Evolutionary conservation across 2,888 invertebrate genomes (phyloP), one percentile per base, ranked within the genome.

Genomic region (Volucella inanis): DNA sequence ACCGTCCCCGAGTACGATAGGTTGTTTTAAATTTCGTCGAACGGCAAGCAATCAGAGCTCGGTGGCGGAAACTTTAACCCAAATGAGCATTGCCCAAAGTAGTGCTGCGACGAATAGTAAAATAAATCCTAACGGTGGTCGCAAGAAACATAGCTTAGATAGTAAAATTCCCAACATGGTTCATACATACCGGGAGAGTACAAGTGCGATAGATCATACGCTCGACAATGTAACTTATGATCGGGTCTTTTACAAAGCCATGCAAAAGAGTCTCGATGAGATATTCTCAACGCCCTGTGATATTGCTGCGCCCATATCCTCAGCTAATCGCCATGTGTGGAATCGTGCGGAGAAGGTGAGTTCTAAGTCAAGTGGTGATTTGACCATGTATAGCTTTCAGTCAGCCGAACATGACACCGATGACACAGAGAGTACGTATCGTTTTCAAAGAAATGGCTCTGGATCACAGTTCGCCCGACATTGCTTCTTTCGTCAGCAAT

Each of bases 401-500:
- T 70, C 91, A 12, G 88, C 88, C 8, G 87, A 88, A 65, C 86
- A 87, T 31, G 80, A 82, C 4, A 55, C 72, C 1, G 87, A 83
- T 8, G 88, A 88, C 14, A 55, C 64, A 8, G 88, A 88, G 52
- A 84, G 84, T 14, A 76, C 88, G 0, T 89, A 89, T 80, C 89
- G 90, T 15, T 92, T 92, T 87, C 90, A 90, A 78, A 90, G 91
- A 4, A 90, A 91, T 61, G 90, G 90, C n/a, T 92, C 92, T 1
- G 91, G 91, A 0, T 92, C 92, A 0, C 92, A 92, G 78, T 92
- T 92, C 80, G 89, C 90, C 0, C 89, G 92, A 0, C 90, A 92
- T 78, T 92, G 90, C 61, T 92, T 92, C 87, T 92, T 92, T 47
- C 89, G 89, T 2, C 89, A 91, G 52, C 90, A 89, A 14, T 88